phyloP scores from a whole-genome alignment of 2,113 vertebrate genomes.

The Riparia riparia region DNA sequence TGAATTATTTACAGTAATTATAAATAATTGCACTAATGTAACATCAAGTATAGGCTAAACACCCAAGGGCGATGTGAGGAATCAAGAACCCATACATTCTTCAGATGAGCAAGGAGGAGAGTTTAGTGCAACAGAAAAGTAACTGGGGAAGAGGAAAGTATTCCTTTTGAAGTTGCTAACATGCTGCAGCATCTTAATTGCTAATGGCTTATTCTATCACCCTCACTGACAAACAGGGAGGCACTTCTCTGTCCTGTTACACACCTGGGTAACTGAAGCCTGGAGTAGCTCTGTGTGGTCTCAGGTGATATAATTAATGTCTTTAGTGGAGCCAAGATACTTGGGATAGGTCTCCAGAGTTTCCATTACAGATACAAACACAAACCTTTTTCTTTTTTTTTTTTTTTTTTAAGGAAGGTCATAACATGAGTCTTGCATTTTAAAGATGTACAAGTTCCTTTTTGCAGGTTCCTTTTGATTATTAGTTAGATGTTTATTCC shows the following conservation, averaged over 20 bases:
- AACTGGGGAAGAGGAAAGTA: not conserved
- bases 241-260: not conserved
- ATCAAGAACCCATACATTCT: not conserved
- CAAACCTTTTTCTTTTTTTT: not conserved
- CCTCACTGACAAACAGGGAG: not conserved
- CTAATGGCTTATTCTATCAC: not conserved
- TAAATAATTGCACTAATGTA: conserved; percentile 43
- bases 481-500: not conserved
- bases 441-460: not conserved
- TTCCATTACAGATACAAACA: not conserved
- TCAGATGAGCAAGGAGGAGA: not conserved
- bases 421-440: not conserved
- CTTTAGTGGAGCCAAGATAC: not conserved
- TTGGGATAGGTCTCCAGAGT: not conserved
- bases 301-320: not conserved
- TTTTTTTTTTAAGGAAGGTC: not conserved
- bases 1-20: conserved; percentile 63
- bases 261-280: not conserved
- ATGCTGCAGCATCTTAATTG: not conserved
- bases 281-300: not conserved
- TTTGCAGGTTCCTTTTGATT: not conserved
- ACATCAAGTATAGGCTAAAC: conserved; percentile 25
- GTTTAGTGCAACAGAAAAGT: not conserved
- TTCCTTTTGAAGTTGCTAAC: not conserved
- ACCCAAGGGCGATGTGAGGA: not conserved